Conservation (phyloP, 1,140 invertebrate species). For the Drosophila micromelanica region DNA sequence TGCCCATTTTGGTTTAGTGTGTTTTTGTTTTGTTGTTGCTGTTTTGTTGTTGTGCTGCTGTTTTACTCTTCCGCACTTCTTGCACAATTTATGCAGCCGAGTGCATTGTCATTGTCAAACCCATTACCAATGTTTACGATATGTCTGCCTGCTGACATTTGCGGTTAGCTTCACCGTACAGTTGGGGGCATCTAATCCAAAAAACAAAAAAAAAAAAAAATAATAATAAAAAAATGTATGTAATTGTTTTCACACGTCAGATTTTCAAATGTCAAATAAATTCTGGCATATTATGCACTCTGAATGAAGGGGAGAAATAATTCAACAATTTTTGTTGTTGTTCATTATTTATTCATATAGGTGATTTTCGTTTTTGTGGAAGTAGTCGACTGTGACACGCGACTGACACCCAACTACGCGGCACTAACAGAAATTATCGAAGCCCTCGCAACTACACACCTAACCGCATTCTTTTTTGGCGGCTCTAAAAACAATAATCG, state of each 20-base stretch:
- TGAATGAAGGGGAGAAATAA: neutral
- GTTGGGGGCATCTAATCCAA: neutral
- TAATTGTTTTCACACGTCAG: constrained; percentile 79
- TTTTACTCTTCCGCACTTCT: constrained; percentile 6
- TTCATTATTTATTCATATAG: constrained; percentile 21
- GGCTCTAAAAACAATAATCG: constrained; percentile 68
- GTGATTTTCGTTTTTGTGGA: neutral
- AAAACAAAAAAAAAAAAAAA: neutral
- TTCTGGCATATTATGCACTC: constrained; percentile 65
- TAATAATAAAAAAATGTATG: constrained; percentile 33
- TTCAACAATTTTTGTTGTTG: constrained; percentile 3
- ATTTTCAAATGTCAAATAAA: constrained; percentile 75
- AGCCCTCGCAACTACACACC: too few species aligned
- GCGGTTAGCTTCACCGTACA: constrained; percentile 26
- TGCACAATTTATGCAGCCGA: constrained; percentile 29
- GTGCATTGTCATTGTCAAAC: constrained; percentile 44
- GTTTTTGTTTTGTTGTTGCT: too few species aligned
- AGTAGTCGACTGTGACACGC: constrained; percentile 64
- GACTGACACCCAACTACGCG: constrained; percentile 48
- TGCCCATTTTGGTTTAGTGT: neutral
- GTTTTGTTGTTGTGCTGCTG: neutral
- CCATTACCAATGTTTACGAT: constrained; percentile 38
- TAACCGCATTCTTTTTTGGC: too few species aligned
- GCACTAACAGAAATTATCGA: constrained; percentile 11
- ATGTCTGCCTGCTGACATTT: constrained; percentile 25